A percentile compares a stretch with the other conserved stretches of the same genome.
Conservation (phyloP, 2,888 invertebrate genomes). For the Meliscaeva auricollis region DNA sequence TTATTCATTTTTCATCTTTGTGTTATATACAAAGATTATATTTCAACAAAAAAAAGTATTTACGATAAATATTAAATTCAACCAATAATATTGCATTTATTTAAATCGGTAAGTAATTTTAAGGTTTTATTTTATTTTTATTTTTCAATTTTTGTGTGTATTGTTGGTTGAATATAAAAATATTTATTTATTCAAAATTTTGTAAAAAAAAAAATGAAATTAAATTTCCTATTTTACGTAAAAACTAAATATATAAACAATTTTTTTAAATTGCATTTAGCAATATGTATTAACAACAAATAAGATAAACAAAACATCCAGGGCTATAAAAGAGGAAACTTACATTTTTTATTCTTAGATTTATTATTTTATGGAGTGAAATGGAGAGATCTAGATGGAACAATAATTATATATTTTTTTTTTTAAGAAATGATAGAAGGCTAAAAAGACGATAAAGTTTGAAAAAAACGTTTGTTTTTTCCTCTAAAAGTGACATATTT, state of each 20-base stretch:
- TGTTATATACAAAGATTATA: constrained; percentile 69
- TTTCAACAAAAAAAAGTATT: neutral
- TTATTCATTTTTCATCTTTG: constrained; percentile 51
- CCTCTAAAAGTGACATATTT: no score
- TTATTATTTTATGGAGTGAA: constrained; percentile 64
- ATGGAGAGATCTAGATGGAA: constrained; percentile 32
- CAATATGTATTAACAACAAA: constrained; percentile 38
- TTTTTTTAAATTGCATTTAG: constrained; percentile 61
- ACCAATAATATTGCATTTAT: constrained; percentile 50
- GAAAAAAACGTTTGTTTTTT: no score
- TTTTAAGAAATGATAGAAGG: constrained; percentile 3
- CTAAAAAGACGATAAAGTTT: neutral
- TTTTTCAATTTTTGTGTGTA: constrained; percentile 31
- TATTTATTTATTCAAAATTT: constrained; percentile 42
- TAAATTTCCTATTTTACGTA: constrained; percentile 42
- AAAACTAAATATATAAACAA: constrained; percentile 8
- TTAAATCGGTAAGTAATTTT: constrained; percentile 44
- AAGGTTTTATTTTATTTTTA: neutral
- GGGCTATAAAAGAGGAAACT: constrained; percentile 48
- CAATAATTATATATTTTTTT: no score
- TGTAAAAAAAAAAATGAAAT: constrained; percentile 13
- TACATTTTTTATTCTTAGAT: neutral
- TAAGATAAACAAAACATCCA: neutral
- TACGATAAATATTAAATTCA: constrained; percentile 52
- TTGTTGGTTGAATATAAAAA: constrained; percentile 55